Percentiles rank a stretch among this genome's conserved stretches.
phyloP scores from a whole-genome alignment of 2,797 vertebrate species.

The Podargus strigoides region DNA sequence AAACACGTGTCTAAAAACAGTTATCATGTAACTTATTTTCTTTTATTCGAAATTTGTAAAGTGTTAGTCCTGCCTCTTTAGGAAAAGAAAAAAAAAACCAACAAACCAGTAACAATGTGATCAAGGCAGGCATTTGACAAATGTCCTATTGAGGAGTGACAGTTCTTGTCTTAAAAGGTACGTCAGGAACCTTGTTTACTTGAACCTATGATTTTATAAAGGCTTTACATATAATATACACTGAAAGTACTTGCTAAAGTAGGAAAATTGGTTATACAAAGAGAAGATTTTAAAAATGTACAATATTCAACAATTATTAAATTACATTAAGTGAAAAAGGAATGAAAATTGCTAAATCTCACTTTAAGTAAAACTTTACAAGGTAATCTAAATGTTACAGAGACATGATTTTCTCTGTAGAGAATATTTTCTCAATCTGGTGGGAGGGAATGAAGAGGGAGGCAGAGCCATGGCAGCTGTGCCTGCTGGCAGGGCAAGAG shows the following conservation, averaged over 20 bases:
- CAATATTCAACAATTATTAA: not conserved
- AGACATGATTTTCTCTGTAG: not conserved
- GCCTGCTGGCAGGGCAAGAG: not conserved
- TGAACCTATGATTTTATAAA: not conserved
- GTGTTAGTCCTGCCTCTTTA: not conserved
- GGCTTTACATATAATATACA: not conserved
- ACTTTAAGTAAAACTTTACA: not conserved
- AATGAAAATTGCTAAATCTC: not conserved
- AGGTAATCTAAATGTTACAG: not conserved
- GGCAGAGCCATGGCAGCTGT: not conserved
- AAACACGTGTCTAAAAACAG: not conserved
- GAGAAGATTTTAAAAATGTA: not conserved
- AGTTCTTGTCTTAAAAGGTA: no score
- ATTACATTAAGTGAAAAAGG: not conserved
- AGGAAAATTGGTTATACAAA: not conserved
- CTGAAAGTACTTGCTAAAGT: not conserved
- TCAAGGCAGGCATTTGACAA: not conserved
- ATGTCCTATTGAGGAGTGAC: not conserved
- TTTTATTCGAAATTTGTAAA: not conserved
- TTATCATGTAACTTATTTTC: not conserved
- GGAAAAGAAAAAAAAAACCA: not conserved
- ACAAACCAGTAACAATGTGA: not conserved
- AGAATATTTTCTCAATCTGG: not conserved
- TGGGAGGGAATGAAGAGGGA: not conserved
- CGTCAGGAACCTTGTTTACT: not conserved